Evolutionary conservation across 2,113 vertebrate species (phyloP), one percentile per base, ranked within the genome.

Genomic region (Phyllopteryx taeniolatus): DNA sequence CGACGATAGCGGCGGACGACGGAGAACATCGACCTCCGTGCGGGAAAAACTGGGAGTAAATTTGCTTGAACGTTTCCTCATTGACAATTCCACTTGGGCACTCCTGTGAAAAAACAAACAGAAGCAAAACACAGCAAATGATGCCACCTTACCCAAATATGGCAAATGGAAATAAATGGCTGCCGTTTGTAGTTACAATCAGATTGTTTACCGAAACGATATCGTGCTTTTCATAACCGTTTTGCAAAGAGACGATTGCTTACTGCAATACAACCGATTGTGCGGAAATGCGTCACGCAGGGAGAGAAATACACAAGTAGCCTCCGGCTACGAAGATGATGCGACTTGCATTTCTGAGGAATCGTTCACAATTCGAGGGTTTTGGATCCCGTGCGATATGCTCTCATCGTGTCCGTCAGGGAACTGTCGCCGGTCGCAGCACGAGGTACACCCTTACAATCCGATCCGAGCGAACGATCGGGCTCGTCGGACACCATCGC

Each of bases 31-130:
- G 85, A 98, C 97, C 97, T 93, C 97, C 97, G 11, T 99, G 97
- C 84, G 97, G 97, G 83, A 99, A 99, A 85, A 99, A 99, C 88
- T 98, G 96, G 43, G 97, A 94, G 70, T 99, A 99, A 85, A 98
- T 98, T 87, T 98, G 96, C 86, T 98, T 99, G 90, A 98, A 98
- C 0, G 96, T 98, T 19, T 98, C 96, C 84, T 99, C 97, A 53
- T 95, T 98, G 81, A 98, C 97, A 44, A 95, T 87, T 0, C 97
- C 97, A 57, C 95, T 96, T 79, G 97, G 97, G 82, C 97, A 99
- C 84, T 99, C 97, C 97, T 99, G 83, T 56, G 78, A 63, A 68
- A 67, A 78, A 70, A 57, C 20, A 44, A 3, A 59, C 22, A 8
- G 12, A 31, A 27, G 22, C n/a, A 57, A 57, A 57, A 57, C 54